Evolutionary conservation across 2,888 invertebrate genomes (phyloP), one percentile per base, ranked within the genome.

Genomic region (Emmelina monodactyla): DNA sequence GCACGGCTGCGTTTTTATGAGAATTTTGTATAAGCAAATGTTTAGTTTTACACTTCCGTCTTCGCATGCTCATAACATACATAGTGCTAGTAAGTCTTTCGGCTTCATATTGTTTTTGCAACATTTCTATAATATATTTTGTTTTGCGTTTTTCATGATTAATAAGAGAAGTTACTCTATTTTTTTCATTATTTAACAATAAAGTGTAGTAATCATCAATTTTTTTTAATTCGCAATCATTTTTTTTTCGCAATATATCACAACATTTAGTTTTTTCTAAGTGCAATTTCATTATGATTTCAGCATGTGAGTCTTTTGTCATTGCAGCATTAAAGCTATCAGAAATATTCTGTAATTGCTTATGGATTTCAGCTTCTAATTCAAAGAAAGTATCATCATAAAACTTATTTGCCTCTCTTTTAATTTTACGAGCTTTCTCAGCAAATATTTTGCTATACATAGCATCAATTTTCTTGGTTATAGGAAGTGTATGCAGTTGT

Each of bases 31-130:
- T 38, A 3, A 67, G 33, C 38, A 75, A 61, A 49, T 68, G 56
- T 42, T 64, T 66, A 2, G 79, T 61, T 49, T 47, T 65, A 47
- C 78, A 78, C 50, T 71, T 78, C 51, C 72, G 79, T 48, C 78
- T 58, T 45, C 78, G 76, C 4, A 59, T 52, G 33, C 70, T 66
- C 63, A 79, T 63, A 16, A 78, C 46, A 45, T 78, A 79, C 69
- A 79, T 78, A 5, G 67, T 65, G 36, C 64, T 63, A 3, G 72
- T 68, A 16, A 61, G 46, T 39, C 62, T 68, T 49, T 72, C 64
- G 14, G 64, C 53, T 48, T 75, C 63, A 33, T 64, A 50, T 49
- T 66, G 65, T 40, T 44, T 62, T 30, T 55, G 63, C 50, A 71
- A 76, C 15, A 64, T 61, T 46, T 50, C 55, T 3, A 79, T 40